phyloP scores from a whole-genome alignment of 2,113 vertebrate genomes.

The Tylochromis polylepis region DNA sequence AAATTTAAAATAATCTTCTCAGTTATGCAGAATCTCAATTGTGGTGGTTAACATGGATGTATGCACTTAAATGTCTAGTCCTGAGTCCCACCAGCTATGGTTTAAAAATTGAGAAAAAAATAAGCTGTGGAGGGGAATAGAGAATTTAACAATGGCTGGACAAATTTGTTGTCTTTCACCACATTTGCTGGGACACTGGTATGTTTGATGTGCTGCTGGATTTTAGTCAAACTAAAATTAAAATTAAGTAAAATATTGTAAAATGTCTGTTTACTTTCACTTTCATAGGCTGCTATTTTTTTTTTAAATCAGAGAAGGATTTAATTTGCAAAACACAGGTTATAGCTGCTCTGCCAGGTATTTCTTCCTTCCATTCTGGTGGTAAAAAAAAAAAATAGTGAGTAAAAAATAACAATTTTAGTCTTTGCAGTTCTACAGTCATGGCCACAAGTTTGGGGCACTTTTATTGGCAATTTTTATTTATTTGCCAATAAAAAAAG shows the following conservation, averaged over 20 bases:
- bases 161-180: not conserved
- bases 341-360: not conserved
- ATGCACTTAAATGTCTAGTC: not conserved
- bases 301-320: not conserved
- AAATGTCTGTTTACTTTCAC: not conserved
- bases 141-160: not conserved
- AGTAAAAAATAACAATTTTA: not conserved
- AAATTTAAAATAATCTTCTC: too few relatives aligned
- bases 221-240: not conserved
- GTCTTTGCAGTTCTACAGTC: not conserved
- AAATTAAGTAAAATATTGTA: not conserved
- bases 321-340: not conserved
- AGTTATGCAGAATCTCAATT: not conserved
- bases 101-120: not conserved
- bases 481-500: not conserved
- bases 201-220: not conserved
- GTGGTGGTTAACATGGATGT: not conserved
- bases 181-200: not conserved
- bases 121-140: not conserved
- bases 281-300: not conserved
- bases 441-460: not conserved
- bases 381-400: not conserved
- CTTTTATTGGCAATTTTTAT: not conserved
- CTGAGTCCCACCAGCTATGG: not conserved
- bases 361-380: not conserved